phyloP scores from a whole-genome alignment of 2,888 invertebrate species.

The Tenthredo amoena region DNA sequence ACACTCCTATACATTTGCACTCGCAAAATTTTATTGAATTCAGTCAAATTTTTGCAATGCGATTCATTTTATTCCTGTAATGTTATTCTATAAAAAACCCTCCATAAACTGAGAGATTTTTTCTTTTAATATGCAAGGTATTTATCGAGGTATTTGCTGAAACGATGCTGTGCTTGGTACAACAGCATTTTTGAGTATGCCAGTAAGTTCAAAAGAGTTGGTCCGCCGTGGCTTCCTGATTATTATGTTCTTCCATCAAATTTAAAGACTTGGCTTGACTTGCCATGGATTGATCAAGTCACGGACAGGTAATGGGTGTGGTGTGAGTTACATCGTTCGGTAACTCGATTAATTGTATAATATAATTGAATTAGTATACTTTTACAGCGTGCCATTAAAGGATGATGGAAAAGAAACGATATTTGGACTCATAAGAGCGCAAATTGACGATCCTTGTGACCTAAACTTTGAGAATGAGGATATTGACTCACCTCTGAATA shows the following conservation, averaged over 20 bases:
- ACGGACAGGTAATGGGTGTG: conserved; percentile 65
- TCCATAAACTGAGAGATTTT: too few relatives aligned
- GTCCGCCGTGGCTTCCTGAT: conserved; percentile 79
- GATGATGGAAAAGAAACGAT: conserved; percentile 61
- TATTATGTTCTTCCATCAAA: conserved; percentile 78
- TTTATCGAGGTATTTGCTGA: conserved; percentile 78
- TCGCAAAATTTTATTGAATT: too few relatives aligned
- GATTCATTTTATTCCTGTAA: not conserved
- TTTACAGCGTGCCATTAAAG: conserved; percentile 58
- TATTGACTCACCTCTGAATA: not conserved
- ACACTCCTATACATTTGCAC: too few relatives aligned
- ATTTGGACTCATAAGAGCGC: conserved; percentile 66
- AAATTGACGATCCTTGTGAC: conserved; percentile 58
- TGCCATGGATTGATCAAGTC: conserved; percentile 78
- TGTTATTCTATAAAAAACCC: too few relatives aligned
- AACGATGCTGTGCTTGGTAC: conserved; percentile 80
- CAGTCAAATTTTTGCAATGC: too few relatives aligned
- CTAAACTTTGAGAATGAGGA: conserved; percentile 52
- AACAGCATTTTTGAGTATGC: conserved; percentile 76
- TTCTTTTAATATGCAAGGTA: conserved; percentile 68
- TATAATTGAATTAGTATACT: conserved; percentile 30
- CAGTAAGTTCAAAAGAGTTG: conserved; percentile 77
- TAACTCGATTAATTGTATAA: not conserved
- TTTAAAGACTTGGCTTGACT: conserved; percentile 79
- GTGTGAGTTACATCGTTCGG: not conserved